Percentiles rank a stretch among this genome's conserved stretches.
These are phyloP conservation scores for Willisornis vidua DNA, from an alignment of 2,113 vertebrate species.

Conservation along the genomic window DNA sequence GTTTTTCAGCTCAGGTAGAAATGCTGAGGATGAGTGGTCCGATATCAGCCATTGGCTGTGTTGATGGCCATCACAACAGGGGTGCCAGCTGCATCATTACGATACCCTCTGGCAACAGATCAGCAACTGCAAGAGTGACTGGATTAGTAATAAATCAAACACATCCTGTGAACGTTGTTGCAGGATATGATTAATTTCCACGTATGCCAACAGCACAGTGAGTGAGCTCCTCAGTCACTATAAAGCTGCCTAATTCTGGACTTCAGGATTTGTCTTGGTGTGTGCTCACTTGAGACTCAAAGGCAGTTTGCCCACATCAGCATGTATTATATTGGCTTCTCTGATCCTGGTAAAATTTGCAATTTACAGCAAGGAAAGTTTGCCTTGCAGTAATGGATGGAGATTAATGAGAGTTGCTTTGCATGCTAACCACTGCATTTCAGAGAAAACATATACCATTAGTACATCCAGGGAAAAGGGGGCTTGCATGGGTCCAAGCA, in stretches of 20 bases:
- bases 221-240: not conserved
- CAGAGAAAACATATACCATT: not conserved
- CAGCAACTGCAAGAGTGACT: conserved; percentile 30
- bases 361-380: not conserved
- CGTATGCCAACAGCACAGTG: not conserved
- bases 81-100: conserved; percentile 42
- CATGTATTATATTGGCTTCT: not conserved
- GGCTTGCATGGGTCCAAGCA: not conserved
- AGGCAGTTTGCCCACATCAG: not conserved
- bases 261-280: not conserved
- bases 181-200: conserved; percentile 62
- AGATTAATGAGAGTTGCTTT: not conserved
- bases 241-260: not conserved
- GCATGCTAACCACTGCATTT: not conserved
- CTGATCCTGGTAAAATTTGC: not conserved
- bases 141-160: conserved; percentile 59
- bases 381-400: not conserved
- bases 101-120: conserved; percentile 40
- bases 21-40: not conserved
- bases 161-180: conserved; percentile 24
- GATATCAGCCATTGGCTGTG: not conserved
- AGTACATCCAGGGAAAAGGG: not conserved
- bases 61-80: not conserved
- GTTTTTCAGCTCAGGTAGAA: not conserved
- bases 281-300: not conserved